Evolutionary conservation across 1,140 invertebrate genomes (phyloP).

Genomic region (Bathynomus jamesi): DNA sequence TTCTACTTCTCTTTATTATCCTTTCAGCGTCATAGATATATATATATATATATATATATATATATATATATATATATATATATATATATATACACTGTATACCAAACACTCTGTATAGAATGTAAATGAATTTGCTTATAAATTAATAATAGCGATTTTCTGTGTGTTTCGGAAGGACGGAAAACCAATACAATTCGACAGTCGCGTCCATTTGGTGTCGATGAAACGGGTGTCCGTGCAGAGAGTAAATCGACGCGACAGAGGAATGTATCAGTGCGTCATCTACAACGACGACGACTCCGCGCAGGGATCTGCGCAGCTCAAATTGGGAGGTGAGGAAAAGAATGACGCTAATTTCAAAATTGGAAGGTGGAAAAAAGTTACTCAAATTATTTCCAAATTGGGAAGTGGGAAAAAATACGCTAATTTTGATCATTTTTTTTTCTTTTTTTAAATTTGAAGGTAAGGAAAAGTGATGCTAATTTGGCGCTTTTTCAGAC

Average conservation of each 20-base stretch:
- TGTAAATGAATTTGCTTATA: background rate
- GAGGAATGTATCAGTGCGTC: slow-evolving; percentile 96
- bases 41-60: background rate
- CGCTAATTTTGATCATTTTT: background rate
- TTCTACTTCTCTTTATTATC: too few species aligned
- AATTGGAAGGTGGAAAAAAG: background rate
- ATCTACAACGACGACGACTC: slow-evolving; percentile 87
- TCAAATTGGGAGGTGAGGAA: slow-evolving; percentile 75
- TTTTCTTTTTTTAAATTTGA: too few species aligned
- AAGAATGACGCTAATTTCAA: too few species aligned
- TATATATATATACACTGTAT: background rate
- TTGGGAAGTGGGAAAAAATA: background rate
- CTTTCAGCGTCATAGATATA: too few species aligned
- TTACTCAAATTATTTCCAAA: background rate
- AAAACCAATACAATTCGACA: slow-evolving; percentile 44
- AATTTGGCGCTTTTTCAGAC: too few species aligned
- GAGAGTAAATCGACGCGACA: slow-evolving; percentile 83
- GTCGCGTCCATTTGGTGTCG: slow-evolving; percentile 47
- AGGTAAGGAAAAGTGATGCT: too few species aligned
- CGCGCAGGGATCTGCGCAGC: slow-evolving; percentile 80
- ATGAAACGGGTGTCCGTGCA: slow-evolving; percentile 67
- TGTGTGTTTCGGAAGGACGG: too few species aligned
- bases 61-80: background rate
- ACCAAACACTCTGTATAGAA: background rate
- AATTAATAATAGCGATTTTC: too few species aligned